Conservation (phyloP, 2,113 vertebrate genomes). For the Pteronura brasiliensis region DNA sequence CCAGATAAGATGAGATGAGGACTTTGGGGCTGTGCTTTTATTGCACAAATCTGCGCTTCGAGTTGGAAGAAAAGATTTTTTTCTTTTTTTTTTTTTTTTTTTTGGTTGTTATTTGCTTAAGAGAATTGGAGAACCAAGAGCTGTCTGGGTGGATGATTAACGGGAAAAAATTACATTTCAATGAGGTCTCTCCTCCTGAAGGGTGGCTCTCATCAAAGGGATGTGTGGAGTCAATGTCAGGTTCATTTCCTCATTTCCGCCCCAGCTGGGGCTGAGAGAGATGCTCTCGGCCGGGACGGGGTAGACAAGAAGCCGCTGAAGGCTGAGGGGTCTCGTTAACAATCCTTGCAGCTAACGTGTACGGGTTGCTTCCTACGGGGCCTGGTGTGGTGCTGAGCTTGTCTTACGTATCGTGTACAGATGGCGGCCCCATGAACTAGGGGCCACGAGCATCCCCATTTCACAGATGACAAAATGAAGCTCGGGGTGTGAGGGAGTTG, state of each 20-base stretch:
- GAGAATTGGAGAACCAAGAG: background rate
- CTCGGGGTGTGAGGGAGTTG: no score
- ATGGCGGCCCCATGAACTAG: rapidly evolving
- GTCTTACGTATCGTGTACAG: rapidly evolving
- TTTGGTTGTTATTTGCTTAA: constrained; percentile 44
- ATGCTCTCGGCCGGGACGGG: rapidly evolving
- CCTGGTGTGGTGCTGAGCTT: rapidly evolving
- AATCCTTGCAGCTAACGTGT: background rate
- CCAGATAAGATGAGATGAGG: background rate
- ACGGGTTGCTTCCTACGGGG: rapidly evolving
- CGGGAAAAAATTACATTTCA: background rate
- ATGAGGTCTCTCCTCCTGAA: background rate
- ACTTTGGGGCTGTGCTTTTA: background rate
- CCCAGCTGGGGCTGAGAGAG: background rate
- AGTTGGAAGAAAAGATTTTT: constrained; percentile 22
- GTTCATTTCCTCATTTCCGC: background rate
- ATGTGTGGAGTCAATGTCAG: background rate
- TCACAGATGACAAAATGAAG: background rate
- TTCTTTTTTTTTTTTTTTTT: background rate
- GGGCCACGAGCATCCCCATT: background rate
- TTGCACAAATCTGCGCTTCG: background rate
- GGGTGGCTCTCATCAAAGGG: constrained; percentile 6
- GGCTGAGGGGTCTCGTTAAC: background rate
- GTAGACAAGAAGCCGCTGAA: background rate
- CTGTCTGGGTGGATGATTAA: constrained; percentile 52